Base-by-base conservation (phyloP, 2,113 vertebrate genomes). In the Pygoscelis adeliae region DNA sequence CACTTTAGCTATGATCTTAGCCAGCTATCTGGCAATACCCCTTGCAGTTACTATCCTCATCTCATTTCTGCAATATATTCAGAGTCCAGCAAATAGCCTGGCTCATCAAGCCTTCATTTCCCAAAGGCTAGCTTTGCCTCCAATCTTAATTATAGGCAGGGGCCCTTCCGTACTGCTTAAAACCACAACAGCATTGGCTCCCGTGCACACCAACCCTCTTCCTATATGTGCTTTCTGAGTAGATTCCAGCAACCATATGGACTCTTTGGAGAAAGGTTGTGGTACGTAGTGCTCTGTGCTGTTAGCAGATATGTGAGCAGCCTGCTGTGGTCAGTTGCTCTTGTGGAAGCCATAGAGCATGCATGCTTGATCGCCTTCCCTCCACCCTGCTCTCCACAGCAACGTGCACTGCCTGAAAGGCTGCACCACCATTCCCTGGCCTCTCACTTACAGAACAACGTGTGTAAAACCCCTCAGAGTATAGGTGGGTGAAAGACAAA, bases 371-470 rank as follows among this genome's bases (percentile, higher is more conserved):
- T 42, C 5, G 6, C 58, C 53, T 52, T 59, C 44, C 47, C 74
- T 44, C 30, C 36, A 17, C 44, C 29, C 71, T 42, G 58, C 59
- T 47, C 65, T 52, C 61, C 30, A 10, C 81, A 50, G 44, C 61
- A 59, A 13, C 9, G 10, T 0, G 0, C n/a, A 10, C 0, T 2
- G 56, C 63, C 40, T 26, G 13, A 23, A 72, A 44, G 32, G 46
- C 50, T 44, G 27, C 42, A 20, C 22, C 36, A 15, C 59, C 38
- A 4, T 34, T n/a, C 61, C 30, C 40, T 13, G 36, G 30, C 27
- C 8, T 2, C n/a, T 55, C 59, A 21, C 56, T 49, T 27, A 4
- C 29, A 77, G 42, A 12, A 42, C 47, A 62, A 10, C 23, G 13
- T 10, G 3, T 13, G 14, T 8, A 32, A 49, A 86, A 52, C 10